Evolutionary conservation across 2,797 vertebrate genomes (phyloP), one percentile per base, ranked within the genome.

Genomic region (Danio kyathit): DNA sequence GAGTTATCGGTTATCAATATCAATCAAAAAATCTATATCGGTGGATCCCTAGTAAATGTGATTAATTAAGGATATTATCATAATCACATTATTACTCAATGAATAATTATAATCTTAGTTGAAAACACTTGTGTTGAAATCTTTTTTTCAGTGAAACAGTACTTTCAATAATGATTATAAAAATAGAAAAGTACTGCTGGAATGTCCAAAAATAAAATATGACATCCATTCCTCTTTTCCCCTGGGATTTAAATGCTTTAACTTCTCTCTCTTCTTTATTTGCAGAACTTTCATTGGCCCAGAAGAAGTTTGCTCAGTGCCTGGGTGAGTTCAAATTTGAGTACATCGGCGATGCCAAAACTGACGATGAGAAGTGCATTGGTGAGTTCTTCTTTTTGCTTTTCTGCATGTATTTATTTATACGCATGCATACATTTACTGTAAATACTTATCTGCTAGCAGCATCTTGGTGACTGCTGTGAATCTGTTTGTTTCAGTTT

Each of bases 301-400:
- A 99, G 90, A 92, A 95, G 56, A 99, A 98, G 92, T 99, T 99
- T 82, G 97, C 98, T 5, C 96, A 96, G 79, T 97, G 96, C 56
- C 93, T 99, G 72, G 94, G 96, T 80, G 97, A 99, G 76, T 99
- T 99, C 83, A 96, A 97, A 66, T 99, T 99, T 82, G 97, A 99
- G 87, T 99, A 97, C 87, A 97, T 99, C 0, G 98, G 98, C 0
- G 98, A 99, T 76, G 98, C 97, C 0, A 97, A 99, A 93, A 99
- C 98, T 0, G 97, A 99, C 1, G 98, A 99, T 48, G 98, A 99
- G 83, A 95, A 91, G 79, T 98, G 95, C 74, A 97, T 99, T 57
- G 98, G 98, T 99, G 90, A 85, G 96, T 91, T 60, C 64, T 70
- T 29, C 51, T 21, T 8, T 1, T 7, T 12, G 9, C 7, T 9